Conservation (phyloP, 2,113 vertebrate species). For the Indri indri region DNA sequence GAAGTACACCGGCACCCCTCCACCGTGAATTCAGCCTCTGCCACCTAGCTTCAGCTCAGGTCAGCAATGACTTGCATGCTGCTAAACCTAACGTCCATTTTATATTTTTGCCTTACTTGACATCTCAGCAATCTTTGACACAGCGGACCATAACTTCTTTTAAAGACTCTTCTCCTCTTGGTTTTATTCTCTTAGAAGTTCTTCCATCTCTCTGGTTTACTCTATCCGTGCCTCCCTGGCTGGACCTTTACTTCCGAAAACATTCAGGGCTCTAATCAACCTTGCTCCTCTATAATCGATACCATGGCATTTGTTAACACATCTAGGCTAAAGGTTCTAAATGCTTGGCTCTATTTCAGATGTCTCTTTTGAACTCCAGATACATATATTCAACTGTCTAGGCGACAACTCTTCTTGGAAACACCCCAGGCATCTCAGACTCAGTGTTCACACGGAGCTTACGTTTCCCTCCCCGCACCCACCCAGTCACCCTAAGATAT, state of each 20-base stretch:
- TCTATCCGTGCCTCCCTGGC: not conserved
- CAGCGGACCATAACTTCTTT: not conserved
- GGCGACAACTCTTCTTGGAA: not conserved
- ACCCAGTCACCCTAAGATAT: not conserved
- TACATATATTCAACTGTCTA: not conserved
- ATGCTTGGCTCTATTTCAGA: not conserved
- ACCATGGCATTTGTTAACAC: not conserved
- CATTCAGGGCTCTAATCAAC: not conserved
- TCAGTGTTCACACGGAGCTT: not conserved
- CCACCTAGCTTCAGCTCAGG: not conserved
- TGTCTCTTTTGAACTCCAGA: not conserved
- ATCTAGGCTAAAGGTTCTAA: not conserved
- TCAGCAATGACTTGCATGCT: not conserved
- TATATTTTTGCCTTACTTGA: not conserved
- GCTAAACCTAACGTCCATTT: not conserved
- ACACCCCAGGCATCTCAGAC: not conserved
- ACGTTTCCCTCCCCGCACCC: not conserved
- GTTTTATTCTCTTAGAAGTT: not conserved
- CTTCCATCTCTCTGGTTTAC: not conserved
- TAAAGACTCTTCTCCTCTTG: not conserved
- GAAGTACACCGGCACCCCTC: not conserved
- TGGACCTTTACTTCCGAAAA: not conserved
- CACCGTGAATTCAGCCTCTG: fast-evolving
- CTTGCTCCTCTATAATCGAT: not conserved
- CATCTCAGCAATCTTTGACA: not conserved